phyloP scores from a whole-genome alignment of 37 sponge, comb jelly and placozoan genomes.

The Beroe forskalii region DNA sequence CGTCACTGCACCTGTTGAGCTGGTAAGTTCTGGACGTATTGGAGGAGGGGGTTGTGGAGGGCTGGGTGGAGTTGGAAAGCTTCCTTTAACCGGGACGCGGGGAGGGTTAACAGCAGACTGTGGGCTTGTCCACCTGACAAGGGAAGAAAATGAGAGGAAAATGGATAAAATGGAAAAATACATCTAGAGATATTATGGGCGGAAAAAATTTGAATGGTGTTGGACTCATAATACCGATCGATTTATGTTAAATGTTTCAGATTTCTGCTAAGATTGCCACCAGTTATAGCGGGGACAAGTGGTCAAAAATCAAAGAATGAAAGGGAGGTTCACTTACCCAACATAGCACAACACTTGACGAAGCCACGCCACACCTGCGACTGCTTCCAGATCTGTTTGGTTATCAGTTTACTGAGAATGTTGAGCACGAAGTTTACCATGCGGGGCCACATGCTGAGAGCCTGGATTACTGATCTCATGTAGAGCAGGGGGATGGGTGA shows the following conservation, averaged over 20 bases:
- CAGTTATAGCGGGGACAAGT: no score
- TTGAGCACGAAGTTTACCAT: constrained; percentile 85
- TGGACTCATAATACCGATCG: no score
- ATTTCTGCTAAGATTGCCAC: no score
- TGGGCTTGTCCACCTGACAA: constrained; percentile 39
- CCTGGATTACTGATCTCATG: constrained; percentile 98
- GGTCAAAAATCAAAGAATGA: no score
- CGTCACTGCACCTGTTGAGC: constrained; percentile 44
- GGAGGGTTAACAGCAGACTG: constrained; percentile 1
- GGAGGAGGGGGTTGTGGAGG: constrained; percentile 33
- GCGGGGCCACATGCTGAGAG: constrained; percentile 74
- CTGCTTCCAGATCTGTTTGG: constrained; percentile 93
- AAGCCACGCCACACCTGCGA: constrained; percentile 98
- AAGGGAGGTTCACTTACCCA: no score
- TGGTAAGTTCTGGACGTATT: constrained; percentile 28
- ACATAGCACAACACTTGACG: constrained; percentile 85
- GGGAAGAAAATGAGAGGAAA: no score
- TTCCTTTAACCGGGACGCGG: constrained; percentile 34
- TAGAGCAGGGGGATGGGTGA: constrained; percentile 89
- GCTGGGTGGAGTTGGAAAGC: constrained; percentile 60
- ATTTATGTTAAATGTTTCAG: no score
- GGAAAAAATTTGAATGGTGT: not conserved
- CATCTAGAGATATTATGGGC: no score
- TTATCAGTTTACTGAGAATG: constrained; percentile 81
- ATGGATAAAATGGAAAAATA: no score